Evolutionary conservation across 2,888 invertebrate species (phyloP), one percentile per base, ranked within the genome.

Genomic region (Tyria jacobaeae): DNA sequence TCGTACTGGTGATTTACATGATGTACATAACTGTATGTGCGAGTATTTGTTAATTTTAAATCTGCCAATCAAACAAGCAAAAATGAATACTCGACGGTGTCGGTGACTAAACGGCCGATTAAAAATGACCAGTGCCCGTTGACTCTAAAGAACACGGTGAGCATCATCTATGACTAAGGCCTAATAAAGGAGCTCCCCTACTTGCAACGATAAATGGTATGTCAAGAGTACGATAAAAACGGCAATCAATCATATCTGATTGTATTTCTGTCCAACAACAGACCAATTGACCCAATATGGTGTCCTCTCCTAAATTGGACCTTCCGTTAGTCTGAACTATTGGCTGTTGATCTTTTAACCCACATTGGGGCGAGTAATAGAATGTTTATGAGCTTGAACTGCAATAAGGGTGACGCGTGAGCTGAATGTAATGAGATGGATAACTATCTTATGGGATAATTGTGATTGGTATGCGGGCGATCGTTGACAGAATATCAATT

Each of bases 281-380:
- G 66, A 68, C 68, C 74, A 84, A 84, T 89, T 89, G 90, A 86
- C 86, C 88, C 71, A 82, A 80, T 78, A 77, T 75, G 79, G 72
- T 73, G 79, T 77, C 68, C 56, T 73, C 73, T 76, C 68, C 74
- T 84, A 82, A 89, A 89, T 89, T 87, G 84, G 70, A 69, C 69
- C 84, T 86, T 90, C 89, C 89, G 81, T 74, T 78, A 68, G 78
- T 77, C 74, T 74, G 69, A 63, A 66, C 60, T 70, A 87, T n/a
- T 87, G 86, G 78, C 71, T 82, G 83, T 86, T 88, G 88, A 86
- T 89, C 88, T 86, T 88, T 84, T 88, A 85, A 87, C 88, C 87
- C 73, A 86, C 76, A 83, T 86, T 58, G 63, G 61, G 53, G 25
- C 25, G 24, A 53, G 44, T 51, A 62, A 65, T 49, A 17, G 63